These are phyloP conservation scores for Formicarius rufipectus DNA, from an alignment of 2,113 vertebrate species.

Conservation along the genomic window DNA sequence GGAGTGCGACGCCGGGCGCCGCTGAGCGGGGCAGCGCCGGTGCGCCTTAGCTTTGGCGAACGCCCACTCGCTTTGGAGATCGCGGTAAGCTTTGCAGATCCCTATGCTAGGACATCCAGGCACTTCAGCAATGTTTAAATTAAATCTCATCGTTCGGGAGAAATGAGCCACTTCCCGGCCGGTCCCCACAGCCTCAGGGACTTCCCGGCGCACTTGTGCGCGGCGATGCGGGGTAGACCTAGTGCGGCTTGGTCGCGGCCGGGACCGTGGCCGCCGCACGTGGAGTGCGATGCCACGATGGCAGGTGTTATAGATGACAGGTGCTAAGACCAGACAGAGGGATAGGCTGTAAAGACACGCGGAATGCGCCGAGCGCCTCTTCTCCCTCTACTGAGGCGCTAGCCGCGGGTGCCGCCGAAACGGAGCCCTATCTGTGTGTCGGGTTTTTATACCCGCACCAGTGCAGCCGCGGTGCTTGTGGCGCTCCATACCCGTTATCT, in stretches of 20 bases:
- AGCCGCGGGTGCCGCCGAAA: not conserved
- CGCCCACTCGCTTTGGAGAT: rapidly evolving
- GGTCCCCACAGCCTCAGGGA: not conserved
- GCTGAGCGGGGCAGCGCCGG: not conserved
- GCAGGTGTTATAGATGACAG: not conserved
- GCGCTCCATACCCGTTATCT: not conserved
- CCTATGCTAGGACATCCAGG: not conserved
- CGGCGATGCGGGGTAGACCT: not conserved
- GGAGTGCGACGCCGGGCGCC: not conserved
- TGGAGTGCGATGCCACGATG: not conserved
- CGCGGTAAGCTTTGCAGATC: not conserved
- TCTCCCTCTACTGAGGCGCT: not conserved
- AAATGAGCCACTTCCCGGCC: rapidly evolving
- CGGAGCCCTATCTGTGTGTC: rapidly evolving
- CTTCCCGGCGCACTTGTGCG: not conserved
- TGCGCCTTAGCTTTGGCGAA: rapidly evolving
- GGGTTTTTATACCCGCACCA: rapidly evolving
- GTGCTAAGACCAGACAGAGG: not conserved
- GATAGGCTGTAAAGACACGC: not conserved
- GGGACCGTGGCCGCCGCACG: too few relatives aligned
- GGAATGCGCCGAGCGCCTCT: not conserved
- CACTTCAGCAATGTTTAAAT: not conserved
- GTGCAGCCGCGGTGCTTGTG: not conserved
- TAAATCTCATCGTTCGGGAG: not conserved
- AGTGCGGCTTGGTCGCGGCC: not conserved